Percentiles rank a stretch among this genome's conserved stretches.
These are phyloP conservation scores for Theonella swinhoei DNA, from an alignment of 37 sponge, comb jelly and placozoan genomes.

Conservation along the genomic window DNA sequence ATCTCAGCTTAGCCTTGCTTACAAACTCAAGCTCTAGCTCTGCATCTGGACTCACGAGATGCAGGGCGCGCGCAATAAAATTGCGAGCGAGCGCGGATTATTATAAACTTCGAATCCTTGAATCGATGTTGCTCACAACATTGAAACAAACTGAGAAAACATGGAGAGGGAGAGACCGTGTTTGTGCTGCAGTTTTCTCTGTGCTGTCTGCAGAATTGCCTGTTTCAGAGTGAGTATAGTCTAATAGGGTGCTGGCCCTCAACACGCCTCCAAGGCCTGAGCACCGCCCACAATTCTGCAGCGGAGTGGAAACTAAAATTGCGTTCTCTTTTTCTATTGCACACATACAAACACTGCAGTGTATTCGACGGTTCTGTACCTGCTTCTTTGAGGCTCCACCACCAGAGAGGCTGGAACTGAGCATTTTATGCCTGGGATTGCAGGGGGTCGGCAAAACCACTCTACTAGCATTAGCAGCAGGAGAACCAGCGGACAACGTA, in stretches of 20 bases:
- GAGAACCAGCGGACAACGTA: slow-evolving; percentile 29
- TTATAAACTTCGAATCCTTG: no score
- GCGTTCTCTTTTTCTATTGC: no score
- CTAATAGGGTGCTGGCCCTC: neutral
- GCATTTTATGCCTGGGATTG: slow-evolving; percentile 66
- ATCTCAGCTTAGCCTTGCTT: no score
- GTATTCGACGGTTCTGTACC: slow-evolving; percentile 24
- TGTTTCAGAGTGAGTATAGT: slow-evolving; percentile 46
- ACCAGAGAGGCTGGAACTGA: slow-evolving; percentile 36
- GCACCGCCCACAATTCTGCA: neutral
- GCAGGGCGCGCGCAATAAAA: no score
- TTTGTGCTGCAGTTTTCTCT: slow-evolving; percentile 40
- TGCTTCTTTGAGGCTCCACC: slow-evolving; percentile 14
- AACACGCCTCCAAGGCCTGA: neutral
- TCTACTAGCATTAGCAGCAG: slow-evolving; percentile 45
- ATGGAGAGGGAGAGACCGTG: no score
- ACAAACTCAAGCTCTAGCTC: no score
- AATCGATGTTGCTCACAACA: no score
- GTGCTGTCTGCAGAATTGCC: slow-evolving; percentile 56
- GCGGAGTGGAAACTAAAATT: no score
- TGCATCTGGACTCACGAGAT: no score
- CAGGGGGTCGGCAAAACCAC: slow-evolving; percentile 84
- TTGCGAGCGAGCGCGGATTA: no score
- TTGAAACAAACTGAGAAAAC: no score
- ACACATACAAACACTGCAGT: no score